Conservation (phyloP, 2,113 vertebrate genomes). For the Isurus oxyrinchus region DNA sequence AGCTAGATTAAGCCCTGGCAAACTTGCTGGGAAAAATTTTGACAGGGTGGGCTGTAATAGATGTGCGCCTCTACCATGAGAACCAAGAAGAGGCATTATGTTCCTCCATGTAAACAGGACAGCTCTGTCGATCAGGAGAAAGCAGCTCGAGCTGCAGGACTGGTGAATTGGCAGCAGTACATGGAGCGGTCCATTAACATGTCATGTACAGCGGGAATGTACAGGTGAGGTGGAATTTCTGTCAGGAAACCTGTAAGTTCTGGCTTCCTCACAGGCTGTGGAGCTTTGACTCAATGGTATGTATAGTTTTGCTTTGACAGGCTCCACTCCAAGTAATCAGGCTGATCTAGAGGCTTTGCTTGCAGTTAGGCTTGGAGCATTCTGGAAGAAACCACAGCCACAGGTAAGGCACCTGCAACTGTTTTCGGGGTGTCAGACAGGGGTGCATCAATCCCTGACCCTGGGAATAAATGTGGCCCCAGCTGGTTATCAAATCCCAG, state of each 20-base stretch:
- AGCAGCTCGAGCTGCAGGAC: constrained; percentile 48
- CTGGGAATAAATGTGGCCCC: no score
- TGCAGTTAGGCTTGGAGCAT: not conserved
- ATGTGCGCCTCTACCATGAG: no score
- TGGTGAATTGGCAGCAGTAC: constrained; percentile 56
- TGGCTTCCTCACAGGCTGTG: not conserved
- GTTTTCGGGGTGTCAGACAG: no score
- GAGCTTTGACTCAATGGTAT: not conserved
- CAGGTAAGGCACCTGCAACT: no score
- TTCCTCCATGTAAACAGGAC: constrained; percentile 54
- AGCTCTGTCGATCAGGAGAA: constrained; percentile 45
- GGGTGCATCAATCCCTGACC: no score
- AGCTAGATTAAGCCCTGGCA: not conserved
- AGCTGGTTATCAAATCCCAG: no score
- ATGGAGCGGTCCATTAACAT: constrained; percentile 73
- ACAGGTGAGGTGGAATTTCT: not conserved
- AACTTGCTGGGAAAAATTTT: not conserved
- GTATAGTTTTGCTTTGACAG: not conserved
- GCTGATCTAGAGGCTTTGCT: not conserved
- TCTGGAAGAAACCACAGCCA: no score
- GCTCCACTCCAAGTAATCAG: not conserved
- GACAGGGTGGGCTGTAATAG: not conserved
- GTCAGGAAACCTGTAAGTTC: not conserved
- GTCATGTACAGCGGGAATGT: constrained; percentile 74
- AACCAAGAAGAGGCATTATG: constrained; percentile 61